Evolutionary conservation across 2,888 invertebrate genomes (phyloP).

Genomic region (Microctonus aethiopoides): DNA sequence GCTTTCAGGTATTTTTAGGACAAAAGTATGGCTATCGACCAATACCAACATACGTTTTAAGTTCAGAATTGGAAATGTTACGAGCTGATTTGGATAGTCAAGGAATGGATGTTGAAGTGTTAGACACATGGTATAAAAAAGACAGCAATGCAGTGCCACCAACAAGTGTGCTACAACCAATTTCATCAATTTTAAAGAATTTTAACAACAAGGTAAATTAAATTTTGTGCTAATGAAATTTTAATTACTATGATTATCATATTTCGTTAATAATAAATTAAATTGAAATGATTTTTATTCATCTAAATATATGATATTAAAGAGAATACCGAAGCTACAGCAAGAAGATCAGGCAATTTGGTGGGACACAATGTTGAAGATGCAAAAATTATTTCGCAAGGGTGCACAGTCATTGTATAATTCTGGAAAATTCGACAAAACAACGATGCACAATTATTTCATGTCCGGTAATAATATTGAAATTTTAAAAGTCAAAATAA

Average conservation of each 20-base stretch:
- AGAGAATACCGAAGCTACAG: slow-evolving; percentile 94
- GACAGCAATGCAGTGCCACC: slow-evolving; percentile 97
- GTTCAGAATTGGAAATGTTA: slow-evolving; percentile 88
- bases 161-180: slow-evolving; percentile 94
- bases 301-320: neutral
- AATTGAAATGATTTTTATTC: neutral
- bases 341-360: slow-evolving; percentile 96
- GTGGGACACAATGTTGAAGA: slow-evolving; percentile 97
- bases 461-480: slow-evolving; percentile 82
- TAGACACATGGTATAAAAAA: slow-evolving; percentile 96
- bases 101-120: slow-evolving; percentile 82
- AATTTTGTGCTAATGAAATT: neutral
- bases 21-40: slow-evolving; percentile 99
- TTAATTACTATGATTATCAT: slow-evolving; percentile 6
- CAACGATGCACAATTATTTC: slow-evolving; percentile 96
- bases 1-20: slow-evolving; percentile 84
- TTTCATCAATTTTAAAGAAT: slow-evolving; percentile 95
- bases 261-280: no score
- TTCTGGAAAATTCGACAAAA: slow-evolving; percentile 87
- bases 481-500: neutral
- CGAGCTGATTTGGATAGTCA: slow-evolving; percentile 86
- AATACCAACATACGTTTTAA: slow-evolving; percentile 94
- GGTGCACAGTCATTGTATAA: slow-evolving; percentile 88
- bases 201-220: slow-evolving; percentile 92
- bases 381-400: slow-evolving; percentile 94